Evolutionary conservation across 2,888 invertebrate genomes (phyloP).

Genomic region (Gari tellinella): DNA sequence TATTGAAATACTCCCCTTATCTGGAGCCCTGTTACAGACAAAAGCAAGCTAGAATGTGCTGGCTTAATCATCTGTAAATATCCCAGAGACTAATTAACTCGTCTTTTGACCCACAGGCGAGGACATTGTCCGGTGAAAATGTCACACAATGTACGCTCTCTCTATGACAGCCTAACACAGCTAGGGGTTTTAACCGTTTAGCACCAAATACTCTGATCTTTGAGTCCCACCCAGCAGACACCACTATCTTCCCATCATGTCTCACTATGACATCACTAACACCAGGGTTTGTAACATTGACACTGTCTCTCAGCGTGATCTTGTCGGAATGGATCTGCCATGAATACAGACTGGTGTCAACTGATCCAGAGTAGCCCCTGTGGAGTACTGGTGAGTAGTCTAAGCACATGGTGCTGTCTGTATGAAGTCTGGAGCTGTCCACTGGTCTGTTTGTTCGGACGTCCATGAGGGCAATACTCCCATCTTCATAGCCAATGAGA

Average conservation of each 20-base stretch:
- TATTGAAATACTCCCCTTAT: too few relatives aligned
- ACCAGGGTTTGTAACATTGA: constrained; percentile 71
- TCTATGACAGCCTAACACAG: constrained; percentile 78
- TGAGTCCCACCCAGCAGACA: constrained; percentile 80
- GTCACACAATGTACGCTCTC: constrained; percentile 74
- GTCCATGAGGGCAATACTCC: constrained; percentile 74
- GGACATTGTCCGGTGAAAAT: constrained; percentile 70
- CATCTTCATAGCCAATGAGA: constrained; percentile 77
- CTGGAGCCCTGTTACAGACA: too few relatives aligned
- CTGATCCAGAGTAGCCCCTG: constrained; percentile 73
- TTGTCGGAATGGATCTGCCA: constrained; percentile 57
- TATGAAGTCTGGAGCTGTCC: constrained; percentile 50
- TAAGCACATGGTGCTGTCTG: constrained; percentile 74
- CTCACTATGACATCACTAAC: constrained; percentile 70
- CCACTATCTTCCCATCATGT: constrained; percentile 76
- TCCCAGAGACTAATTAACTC: constrained; percentile 78
- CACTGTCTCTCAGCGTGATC: constrained; percentile 24
- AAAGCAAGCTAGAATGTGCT: too few relatives aligned
- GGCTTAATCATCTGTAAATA: constrained; percentile 76
- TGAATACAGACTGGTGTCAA: constrained; percentile 54
- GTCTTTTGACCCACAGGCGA: constrained; percentile 80
- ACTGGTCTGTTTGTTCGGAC: constrained; percentile 49
- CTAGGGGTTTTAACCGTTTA: constrained; percentile 77
- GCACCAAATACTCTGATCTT: constrained; percentile 73
- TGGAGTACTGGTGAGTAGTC: constrained; percentile 51